A percentile compares a stretch with the other conserved stretches of the same genome.
Conservation (phyloP, 2,888 invertebrate species). For the Drosophila lutescens region DNA sequence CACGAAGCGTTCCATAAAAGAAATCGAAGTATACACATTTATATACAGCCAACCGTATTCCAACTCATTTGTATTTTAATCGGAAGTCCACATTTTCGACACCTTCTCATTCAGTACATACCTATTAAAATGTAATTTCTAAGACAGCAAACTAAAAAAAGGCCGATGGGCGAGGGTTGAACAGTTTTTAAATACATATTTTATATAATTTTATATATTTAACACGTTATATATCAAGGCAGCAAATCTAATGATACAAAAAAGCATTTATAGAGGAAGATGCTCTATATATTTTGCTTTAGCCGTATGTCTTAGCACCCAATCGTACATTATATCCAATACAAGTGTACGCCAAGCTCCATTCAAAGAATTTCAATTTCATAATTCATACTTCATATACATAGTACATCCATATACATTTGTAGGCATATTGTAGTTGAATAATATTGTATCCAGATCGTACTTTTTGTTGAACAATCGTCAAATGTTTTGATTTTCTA, state of each 20-base stretch:
- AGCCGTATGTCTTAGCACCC: slow-evolving; percentile 23
- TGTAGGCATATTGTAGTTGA: slow-evolving; percentile 68
- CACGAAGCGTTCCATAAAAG: slow-evolving; percentile 61
- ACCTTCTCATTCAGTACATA: slow-evolving; percentile 36
- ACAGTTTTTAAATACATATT: slow-evolving; percentile 53
- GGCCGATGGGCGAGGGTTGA: slow-evolving; percentile 59
- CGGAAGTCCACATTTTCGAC: slow-evolving; percentile 30
- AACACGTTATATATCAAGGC: slow-evolving; percentile 28
- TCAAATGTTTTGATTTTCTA: slow-evolving; percentile 55
- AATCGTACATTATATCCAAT: slow-evolving; percentile 46
- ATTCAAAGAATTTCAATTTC: slow-evolving; percentile 36
- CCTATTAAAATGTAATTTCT: slow-evolving; percentile 46
- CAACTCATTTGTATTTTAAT: slow-evolving; percentile 60
- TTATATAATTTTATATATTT: slow-evolving; percentile 43
- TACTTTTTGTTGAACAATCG: slow-evolving; percentile 50
- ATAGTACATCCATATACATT: slow-evolving; percentile 32
- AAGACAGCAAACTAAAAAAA: slow-evolving; percentile 44
- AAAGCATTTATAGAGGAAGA: slow-evolving; percentile 16
- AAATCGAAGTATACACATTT: slow-evolving; percentile 48
- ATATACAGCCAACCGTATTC: slow-evolving; percentile 71
- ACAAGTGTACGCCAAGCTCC: slow-evolving; percentile 33
- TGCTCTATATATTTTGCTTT: slow-evolving; percentile 44
- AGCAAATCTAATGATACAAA: slow-evolving; percentile 16
- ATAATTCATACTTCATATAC: slow-evolving; percentile 39
- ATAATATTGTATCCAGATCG: slow-evolving; percentile 49